Evolutionary conservation across 2,888 invertebrate genomes (phyloP).

Genomic region (Eugnorisma glareosa): DNA sequence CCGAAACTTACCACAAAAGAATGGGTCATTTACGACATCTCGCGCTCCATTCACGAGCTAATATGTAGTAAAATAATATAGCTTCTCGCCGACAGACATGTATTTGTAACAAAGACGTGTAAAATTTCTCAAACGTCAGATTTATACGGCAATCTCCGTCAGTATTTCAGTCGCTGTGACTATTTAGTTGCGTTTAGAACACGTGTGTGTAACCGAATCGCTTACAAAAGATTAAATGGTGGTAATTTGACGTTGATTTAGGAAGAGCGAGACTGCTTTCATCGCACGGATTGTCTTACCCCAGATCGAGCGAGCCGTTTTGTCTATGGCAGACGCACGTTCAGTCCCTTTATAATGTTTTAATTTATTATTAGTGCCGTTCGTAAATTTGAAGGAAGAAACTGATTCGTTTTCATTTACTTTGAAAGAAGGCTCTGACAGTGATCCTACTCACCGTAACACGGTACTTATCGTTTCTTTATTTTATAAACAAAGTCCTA

Average conservation of each 20-base stretch:
- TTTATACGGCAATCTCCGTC: conserved; percentile 84
- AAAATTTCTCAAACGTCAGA: conserved; percentile 88
- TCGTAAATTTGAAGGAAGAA: conserved; percentile 75
- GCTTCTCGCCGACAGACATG: conserved; percentile 78
- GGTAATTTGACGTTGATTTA: conserved; percentile 91
- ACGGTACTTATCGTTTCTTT: not conserved
- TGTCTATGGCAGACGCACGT: conserved; percentile 73
- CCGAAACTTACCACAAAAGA: conserved; percentile 79
- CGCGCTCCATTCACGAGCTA: conserved; percentile 80
- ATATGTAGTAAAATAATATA: conserved; percentile 86
- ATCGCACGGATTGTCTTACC: conserved; percentile 86
- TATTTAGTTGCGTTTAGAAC: conserved; percentile 79
- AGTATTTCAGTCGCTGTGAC: conserved; percentile 79
- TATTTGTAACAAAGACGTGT: conserved; percentile 87
- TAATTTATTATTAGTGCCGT: conserved; percentile 80
- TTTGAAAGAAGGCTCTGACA: conserved; percentile 49
- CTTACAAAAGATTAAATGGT: conserved; percentile 89
- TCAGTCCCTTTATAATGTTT: conserved; percentile 76
- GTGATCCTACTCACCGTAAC: conserved; percentile 10
- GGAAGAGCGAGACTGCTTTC: conserved; percentile 83
- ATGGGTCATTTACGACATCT: conserved; percentile 83
- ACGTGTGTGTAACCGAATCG: conserved; percentile 89
- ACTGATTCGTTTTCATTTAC: conserved; percentile 67
- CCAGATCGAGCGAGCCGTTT: conserved; percentile 75
- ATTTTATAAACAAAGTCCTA: not conserved